These are phyloP conservation scores for Orthosia gothica DNA, from an alignment of 2,888 invertebrate genomes.

Conservation along the genomic window DNA sequence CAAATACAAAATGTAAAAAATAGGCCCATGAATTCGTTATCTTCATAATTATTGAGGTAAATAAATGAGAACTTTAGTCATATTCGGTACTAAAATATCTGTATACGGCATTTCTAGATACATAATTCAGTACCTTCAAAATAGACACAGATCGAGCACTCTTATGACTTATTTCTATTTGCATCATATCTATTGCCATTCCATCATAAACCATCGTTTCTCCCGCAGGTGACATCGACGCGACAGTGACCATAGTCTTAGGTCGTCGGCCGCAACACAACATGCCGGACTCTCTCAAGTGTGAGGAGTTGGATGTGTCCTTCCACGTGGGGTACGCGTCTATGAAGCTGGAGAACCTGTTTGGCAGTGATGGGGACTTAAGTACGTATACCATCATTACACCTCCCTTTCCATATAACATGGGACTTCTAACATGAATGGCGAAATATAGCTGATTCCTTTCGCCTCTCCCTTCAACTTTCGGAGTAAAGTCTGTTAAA, in stretches of 20 bases:
- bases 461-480: no score
- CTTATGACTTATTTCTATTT: no score
- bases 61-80: neutral
- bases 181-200: neutral
- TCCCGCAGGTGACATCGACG: constrained; percentile 92
- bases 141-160: no score
- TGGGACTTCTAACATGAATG: neutral
- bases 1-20: no score
- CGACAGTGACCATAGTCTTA: constrained; percentile 92
- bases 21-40: no score
- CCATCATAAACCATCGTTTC: neutral
- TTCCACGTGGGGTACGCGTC: constrained; percentile 93
- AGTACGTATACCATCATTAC: constrained; percentile 81
- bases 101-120: no score
- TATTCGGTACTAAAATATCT: no score
- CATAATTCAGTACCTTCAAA: no score
- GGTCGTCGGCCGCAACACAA: constrained; percentile 89
- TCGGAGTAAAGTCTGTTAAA: no score
- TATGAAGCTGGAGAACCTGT: constrained; percentile 93
- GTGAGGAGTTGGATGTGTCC: constrained; percentile 92
- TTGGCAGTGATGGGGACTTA: constrained; percentile 93
- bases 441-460: no score
- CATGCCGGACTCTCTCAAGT: constrained; percentile 91
- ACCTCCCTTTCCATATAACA: neutral
- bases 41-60: no score